Percentiles rank a stretch among this genome's conserved stretches.
These are phyloP conservation scores for Coreoperca whiteheadi DNA, from an alignment of 2,113 vertebrate species.

Conservation along the genomic window DNA sequence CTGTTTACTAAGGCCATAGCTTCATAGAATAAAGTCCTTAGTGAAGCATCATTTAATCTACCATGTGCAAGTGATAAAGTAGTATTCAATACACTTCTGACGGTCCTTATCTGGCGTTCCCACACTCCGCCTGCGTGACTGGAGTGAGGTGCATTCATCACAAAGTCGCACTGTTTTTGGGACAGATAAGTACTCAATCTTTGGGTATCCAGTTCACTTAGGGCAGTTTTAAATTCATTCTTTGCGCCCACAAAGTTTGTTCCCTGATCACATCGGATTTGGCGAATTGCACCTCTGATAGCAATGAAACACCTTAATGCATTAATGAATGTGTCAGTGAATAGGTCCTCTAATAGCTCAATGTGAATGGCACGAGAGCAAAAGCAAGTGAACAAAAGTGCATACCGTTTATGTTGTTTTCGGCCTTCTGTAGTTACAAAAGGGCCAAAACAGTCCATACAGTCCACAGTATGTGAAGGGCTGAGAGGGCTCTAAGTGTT, in stretches of 20 bases:
- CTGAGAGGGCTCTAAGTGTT: not conserved
- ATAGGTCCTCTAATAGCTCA: constrained; percentile 35
- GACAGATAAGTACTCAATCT: too few species aligned
- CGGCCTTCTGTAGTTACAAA: constrained; percentile 22
- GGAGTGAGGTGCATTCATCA: not conserved
- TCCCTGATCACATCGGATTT: constrained; percentile 36
- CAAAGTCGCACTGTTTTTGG: not conserved
- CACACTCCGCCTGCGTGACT: not conserved
- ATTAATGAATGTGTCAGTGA: constrained; percentile 39
- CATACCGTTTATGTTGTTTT: constrained; percentile 29
- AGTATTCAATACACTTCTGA: not conserved
- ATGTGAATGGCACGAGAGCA: constrained; percentile 26
- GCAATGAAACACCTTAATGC: constrained; percentile 24
- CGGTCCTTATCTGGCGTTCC: not conserved
- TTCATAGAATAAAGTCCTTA: not conserved
- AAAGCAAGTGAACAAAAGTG: constrained; percentile 32
- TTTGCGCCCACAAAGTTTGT: too few species aligned
- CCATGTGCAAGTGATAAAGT: not conserved
- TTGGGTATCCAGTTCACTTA: too few species aligned
- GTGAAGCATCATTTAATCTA: not conserved
- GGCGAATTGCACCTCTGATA: constrained; percentile 10
- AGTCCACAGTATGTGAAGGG: constrained; percentile 18
- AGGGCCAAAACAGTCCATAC: constrained; percentile 43
- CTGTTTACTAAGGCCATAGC: constrained; percentile 11
- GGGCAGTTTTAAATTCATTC: too few species aligned